A percentile compares a stretch with the other conserved stretches of the same genome.
Conservation (phyloP, 2,797 vertebrate genomes). For the Glossophaga mutica region DNA sequence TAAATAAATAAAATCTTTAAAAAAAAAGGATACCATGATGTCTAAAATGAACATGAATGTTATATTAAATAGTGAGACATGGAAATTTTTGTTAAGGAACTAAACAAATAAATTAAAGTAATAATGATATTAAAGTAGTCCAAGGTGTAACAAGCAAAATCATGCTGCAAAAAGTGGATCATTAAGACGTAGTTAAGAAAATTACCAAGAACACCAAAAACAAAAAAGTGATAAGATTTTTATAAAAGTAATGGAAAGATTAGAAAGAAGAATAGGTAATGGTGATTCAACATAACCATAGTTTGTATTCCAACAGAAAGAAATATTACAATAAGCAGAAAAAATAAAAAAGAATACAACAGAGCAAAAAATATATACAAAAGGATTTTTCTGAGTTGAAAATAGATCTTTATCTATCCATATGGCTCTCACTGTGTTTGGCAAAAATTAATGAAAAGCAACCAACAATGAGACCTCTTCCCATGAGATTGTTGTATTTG, state of each 20-base stretch:
- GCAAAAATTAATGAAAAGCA: neutral
- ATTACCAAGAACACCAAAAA: neutral
- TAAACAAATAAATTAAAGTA: neutral
- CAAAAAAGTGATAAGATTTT: slow-evolving; percentile 11
- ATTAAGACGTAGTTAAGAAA: neutral
- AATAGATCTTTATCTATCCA: neutral
- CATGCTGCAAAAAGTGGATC: neutral
- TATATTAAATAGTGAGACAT: neutral
- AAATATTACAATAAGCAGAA: neutral
- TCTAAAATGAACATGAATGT: neutral
- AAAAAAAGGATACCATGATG: neutral
- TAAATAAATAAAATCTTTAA: too few species aligned
- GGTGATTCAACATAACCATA: neutral
- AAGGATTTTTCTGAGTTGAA: neutral
- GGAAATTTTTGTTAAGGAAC: neutral
- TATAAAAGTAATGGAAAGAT: neutral
- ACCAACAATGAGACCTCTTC: neutral
- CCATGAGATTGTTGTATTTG: neutral
- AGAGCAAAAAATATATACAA: neutral
- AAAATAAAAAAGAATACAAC: neutral
- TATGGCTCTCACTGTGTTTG: neutral
- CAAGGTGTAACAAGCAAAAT: neutral
- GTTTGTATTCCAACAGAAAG: neutral
- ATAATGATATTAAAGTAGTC: neutral
- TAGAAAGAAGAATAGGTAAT: neutral